Percentiles rank a stretch among this genome's conserved stretches.
These are phyloP conservation scores for Teleogryllus oceanicus DNA, from an alignment of 2,888 invertebrate species.

Conservation along the genomic window DNA sequence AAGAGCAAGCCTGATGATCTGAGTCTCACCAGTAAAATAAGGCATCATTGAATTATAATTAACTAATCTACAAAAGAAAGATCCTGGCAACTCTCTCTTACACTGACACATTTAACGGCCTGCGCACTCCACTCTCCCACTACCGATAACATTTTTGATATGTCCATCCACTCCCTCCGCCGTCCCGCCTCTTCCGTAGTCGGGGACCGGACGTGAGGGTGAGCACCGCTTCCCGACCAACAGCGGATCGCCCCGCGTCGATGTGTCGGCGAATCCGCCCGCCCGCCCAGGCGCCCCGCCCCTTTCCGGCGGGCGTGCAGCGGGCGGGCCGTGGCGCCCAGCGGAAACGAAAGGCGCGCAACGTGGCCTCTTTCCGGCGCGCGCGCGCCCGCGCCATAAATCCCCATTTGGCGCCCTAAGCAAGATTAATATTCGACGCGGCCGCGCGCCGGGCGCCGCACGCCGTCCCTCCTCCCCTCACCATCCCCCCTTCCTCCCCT, in stretches of 20 bases:
- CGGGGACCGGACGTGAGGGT: too few relatives aligned
- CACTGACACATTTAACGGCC: too few relatives aligned
- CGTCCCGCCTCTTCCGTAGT: too few relatives aligned
- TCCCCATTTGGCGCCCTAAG: not conserved
- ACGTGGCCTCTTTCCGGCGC: not conserved
- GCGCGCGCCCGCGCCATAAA: not conserved
- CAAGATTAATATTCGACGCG: conserved; percentile 4
- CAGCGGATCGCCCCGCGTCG: not conserved
- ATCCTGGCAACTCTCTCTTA: too few relatives aligned
- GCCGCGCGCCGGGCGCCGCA: not conserved
- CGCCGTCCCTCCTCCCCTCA: not conserved
- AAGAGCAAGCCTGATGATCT: too few relatives aligned
- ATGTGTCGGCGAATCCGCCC: not conserved
- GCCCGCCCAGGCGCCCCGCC: not conserved
- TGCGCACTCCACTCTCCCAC: too few relatives aligned
- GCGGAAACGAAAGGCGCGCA: not conserved
- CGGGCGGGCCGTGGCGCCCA: not conserved
- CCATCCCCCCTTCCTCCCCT: too few relatives aligned
- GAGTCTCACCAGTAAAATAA: too few relatives aligned
- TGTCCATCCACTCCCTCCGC: too few relatives aligned
- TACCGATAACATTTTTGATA: too few relatives aligned
- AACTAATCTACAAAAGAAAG: too few relatives aligned
- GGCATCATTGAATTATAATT: too few relatives aligned
- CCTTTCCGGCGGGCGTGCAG: not conserved
- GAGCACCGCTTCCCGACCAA: not conserved